These are phyloP conservation scores for Calliopsis andreniformis DNA, from an alignment of 1,140 invertebrate genomes.

Conservation along the genomic window DNA sequence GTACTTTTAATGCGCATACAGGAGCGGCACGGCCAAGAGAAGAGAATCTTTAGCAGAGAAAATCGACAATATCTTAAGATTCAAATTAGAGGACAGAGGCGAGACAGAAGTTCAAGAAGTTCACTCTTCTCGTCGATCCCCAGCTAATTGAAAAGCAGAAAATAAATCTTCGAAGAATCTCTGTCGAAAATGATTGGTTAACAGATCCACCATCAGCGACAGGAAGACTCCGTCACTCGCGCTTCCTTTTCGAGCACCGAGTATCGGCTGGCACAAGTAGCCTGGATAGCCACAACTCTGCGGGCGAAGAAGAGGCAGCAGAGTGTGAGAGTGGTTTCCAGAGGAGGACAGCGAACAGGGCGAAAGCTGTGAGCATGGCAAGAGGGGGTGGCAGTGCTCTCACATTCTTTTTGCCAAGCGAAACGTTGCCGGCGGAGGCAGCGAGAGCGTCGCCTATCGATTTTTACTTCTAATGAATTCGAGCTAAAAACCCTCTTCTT, in stretches of 20 bases:
- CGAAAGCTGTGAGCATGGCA: constrained; percentile 18
- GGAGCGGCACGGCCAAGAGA: background rate
- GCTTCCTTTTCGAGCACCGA: constrained; percentile 57
- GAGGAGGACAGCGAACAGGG: constrained; percentile 33
- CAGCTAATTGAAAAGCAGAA: no score
- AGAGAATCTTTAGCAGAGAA: no score
- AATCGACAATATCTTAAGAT: no score
- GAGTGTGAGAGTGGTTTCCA: constrained; percentile 39
- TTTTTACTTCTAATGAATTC: constrained; percentile 81
- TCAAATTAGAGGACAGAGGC: no score
- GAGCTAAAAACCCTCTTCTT: constrained; percentile 77
- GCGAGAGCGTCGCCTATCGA: constrained; percentile 78
- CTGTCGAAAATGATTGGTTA: no score
- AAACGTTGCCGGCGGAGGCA: constrained; percentile 72
- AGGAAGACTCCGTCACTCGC: constrained; percentile 20
- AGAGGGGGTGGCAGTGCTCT: constrained; percentile 65
- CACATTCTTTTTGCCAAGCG: constrained; percentile 75
- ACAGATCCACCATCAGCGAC: no score
- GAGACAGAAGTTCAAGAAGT: no score
- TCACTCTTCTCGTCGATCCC: no score
- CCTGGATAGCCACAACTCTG: constrained; percentile 47
- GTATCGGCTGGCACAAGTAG: constrained; percentile 56
- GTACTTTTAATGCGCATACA: constrained; percentile 2
- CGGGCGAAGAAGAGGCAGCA: constrained; percentile 46
- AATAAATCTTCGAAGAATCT: no score